These are phyloP conservation scores for Grallaria varia DNA, from an alignment of 2,113 vertebrate species.

Conservation along the genomic window DNA sequence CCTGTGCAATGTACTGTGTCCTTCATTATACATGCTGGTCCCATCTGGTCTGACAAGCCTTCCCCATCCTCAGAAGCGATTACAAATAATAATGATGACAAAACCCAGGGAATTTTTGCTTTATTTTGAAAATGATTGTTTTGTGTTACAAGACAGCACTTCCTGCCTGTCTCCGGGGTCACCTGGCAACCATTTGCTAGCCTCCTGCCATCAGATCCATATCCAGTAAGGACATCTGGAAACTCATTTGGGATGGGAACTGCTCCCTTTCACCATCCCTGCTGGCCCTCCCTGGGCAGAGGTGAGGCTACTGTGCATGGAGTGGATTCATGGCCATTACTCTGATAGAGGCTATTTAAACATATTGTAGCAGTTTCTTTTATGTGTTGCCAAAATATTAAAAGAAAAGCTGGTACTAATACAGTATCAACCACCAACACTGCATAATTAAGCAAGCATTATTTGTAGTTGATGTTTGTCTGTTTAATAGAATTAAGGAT, in stretches of 20 bases:
- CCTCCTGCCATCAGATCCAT: not conserved
- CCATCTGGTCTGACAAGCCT: conserved; percentile 41
- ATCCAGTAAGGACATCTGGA: conserved; percentile 25
- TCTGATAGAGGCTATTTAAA: not conserved
- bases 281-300: not conserved
- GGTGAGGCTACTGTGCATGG: not conserved
- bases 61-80: conserved; percentile 22
- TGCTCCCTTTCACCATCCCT: not conserved
- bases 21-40: conserved; percentile 38
- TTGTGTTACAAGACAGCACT: not conserved
- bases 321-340: not conserved
- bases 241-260: not conserved
- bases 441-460: conserved; percentile 52
- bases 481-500: conserved; percentile 54
- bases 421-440: conserved; percentile 44
- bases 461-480: conserved; percentile 56
- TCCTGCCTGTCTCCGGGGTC: not conserved
- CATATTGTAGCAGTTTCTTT: not conserved
- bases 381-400: conserved; percentile 53
- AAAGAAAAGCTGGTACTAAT: conserved; percentile 58
- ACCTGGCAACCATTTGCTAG: conserved; percentile 18
- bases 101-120: conserved; percentile 42
- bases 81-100: conserved; percentile 47
- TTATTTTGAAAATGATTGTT: conserved; percentile 41
- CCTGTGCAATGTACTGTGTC: conserved; percentile 33